Conservation (phyloP, 1,140 invertebrate genomes). For the Pachyrhynchus sulphureomaculatus region DNA sequence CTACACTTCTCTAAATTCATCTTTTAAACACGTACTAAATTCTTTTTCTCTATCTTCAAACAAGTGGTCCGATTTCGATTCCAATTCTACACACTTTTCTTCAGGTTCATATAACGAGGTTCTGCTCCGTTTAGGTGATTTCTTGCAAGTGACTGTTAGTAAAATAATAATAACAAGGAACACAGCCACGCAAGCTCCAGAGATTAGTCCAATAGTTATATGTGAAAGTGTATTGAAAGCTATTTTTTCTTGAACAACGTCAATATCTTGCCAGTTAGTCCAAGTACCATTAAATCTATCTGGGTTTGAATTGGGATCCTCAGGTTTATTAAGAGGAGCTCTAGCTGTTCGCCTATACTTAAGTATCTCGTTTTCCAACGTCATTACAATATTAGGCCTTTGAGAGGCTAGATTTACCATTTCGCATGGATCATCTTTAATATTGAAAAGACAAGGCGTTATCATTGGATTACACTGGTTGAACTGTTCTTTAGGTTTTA, state of each 20-base stretch:
- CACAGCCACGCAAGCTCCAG: slow-evolving; percentile 37
- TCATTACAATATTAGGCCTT: slow-evolving; percentile 52
- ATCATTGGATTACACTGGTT: slow-evolving; percentile 56
- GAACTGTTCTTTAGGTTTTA: slow-evolving; percentile 30
- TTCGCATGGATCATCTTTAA: slow-evolving; percentile 76
- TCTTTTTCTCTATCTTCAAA: slow-evolving; percentile 31
- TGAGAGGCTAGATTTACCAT: slow-evolving; percentile 63
- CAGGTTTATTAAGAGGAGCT: slow-evolving; percentile 55
- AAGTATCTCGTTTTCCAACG: slow-evolving; percentile 53
- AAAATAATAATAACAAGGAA: slow-evolving; percentile 30
- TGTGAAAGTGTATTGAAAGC: slow-evolving; percentile 34
- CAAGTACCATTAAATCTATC: slow-evolving; percentile 57
- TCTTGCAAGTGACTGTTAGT: slow-evolving; percentile 23
- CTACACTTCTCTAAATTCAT: slow-evolving; percentile 22
- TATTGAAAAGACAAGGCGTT: slow-evolving; percentile 72
- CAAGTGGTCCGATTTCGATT: background rate
- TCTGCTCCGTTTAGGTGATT: slow-evolving; percentile 10
- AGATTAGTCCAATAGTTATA: slow-evolving; percentile 37
- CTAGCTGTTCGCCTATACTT: slow-evolving; percentile 54
- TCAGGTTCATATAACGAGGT: background rate
- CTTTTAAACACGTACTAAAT: slow-evolving; percentile 19
- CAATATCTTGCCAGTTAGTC: slow-evolving; percentile 57
- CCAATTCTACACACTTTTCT: slow-evolving; percentile 1
- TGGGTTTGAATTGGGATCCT: slow-evolving; percentile 61
- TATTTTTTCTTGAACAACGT: slow-evolving; percentile 37